Evolutionary conservation across 1,140 invertebrate species (phyloP), one percentile per base, ranked within the genome.

Genomic region (Nautilus pompilius): DNA sequence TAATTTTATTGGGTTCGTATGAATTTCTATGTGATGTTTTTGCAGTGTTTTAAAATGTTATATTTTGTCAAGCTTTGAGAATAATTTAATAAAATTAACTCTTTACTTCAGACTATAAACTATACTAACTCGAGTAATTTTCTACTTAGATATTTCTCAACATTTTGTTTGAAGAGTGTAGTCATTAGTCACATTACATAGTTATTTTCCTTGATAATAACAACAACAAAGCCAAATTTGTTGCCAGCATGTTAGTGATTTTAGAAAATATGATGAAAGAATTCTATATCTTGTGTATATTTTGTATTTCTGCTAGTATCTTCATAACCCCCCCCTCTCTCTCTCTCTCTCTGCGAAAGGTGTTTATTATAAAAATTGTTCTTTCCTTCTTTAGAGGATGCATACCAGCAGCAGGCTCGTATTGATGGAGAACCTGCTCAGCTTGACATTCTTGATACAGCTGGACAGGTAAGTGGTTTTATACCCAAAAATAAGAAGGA

Each of bases 371-470:
- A 51, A 17, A 51, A 8, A 10, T 51, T 13, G 13, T 51, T 51
- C 6, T 26, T 58, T 48, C 57, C 6, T 41, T 71, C n/a, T 71
- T 24, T 72, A 84, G 83, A 85, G 76, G 84, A 85, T 77, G 79
- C 82, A 0, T 85, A 84, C 67, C 80, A 83, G 65, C 80, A 82
- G 60, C 83, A 84, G 67, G 82, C 81, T n/a, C 75, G 80, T 20
- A 84, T 85, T 65, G 84, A 85, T 76, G 80, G 80, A 68, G 72
- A 80, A 62, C 67, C 75, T 53, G 76, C 76, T 15, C 70, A 76
- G 29, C 63, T 85, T 29, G 84, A 85, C 61, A 85, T 99, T 78
- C 83, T 98, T 72, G 96, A 99, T 80, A 99, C 96, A 17, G 96
- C 96, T 34, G 96, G 96, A 0, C 96, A 98, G 83, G 96, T 98